These are phyloP conservation scores for Drosophila virilis DNA, from an alignment of 1,140 invertebrate genomes.

Conservation along the genomic window DNA sequence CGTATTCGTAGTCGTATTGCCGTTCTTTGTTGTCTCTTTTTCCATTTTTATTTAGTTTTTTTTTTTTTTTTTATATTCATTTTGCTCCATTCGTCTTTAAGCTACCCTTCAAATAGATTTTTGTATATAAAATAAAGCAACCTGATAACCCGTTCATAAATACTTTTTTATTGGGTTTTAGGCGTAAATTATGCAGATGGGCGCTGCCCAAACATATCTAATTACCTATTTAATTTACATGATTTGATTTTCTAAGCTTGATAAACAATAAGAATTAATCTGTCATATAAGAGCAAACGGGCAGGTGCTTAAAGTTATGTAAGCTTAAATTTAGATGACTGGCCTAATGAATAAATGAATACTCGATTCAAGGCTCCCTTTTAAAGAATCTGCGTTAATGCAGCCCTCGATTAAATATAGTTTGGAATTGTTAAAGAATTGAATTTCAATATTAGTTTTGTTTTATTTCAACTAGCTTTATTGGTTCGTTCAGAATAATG, in stretches of 20 bases:
- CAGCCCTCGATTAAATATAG: no score
- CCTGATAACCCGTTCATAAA: conserved; percentile 11
- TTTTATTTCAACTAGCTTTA: no score
- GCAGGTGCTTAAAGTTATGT: no score
- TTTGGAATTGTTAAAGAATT: no score
- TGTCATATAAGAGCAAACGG: no score
- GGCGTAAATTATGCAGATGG: conserved; percentile 42
- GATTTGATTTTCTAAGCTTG: neutral
- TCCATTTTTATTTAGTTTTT: conserved; percentile 33
- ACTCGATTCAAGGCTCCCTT: no score
- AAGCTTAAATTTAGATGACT: no score
- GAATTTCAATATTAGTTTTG: no score
- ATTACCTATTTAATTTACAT: conserved; percentile 50
- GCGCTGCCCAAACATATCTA: conserved; percentile 36
- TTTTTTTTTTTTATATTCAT: conserved; percentile 37
- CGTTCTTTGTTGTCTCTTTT: conserved; percentile 29
- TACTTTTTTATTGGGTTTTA: conserved; percentile 3
- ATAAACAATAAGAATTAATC: no score
- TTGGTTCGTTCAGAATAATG: no score
- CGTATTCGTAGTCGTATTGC: conserved; percentile 37
- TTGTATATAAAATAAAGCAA: conserved; percentile 64
- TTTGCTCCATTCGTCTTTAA: conserved; percentile 55
- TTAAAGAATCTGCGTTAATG: no score
- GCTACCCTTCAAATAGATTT: conserved; percentile 69
- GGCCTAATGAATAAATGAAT: no score